Conservation (phyloP, 2,888 invertebrate genomes). For the Atethmia centrago region DNA sequence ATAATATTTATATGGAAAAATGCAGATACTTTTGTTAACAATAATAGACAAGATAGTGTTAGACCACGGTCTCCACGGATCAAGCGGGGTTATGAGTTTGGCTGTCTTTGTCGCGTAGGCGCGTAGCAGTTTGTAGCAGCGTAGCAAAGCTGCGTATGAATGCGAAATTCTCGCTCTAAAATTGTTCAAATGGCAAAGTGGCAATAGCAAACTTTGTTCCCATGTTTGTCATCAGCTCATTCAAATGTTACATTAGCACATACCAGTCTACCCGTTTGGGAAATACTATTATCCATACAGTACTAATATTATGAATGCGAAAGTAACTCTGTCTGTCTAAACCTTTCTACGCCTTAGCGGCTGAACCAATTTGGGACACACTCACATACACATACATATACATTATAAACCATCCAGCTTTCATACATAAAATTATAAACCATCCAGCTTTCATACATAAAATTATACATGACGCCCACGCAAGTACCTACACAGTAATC, state of each 20-base stretch:
- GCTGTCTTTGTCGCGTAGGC: neutral
- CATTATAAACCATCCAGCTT: neutral
- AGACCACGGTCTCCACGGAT: too few species aligned
- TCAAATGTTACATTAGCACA: neutral
- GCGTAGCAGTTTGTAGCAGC: neutral
- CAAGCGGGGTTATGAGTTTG: neutral
- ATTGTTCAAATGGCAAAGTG: neutral
- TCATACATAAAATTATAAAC: neutral
- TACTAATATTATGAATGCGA: neutral
- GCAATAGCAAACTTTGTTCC: too few species aligned
- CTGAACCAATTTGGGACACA: neutral
- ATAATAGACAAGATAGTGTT: neutral
- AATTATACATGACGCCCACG: neutral
- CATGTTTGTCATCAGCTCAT: too few species aligned
- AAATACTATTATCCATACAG: neutral
- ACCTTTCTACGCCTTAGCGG: neutral
- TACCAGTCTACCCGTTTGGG: too few species aligned
- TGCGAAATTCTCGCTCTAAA: neutral
- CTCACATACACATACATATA: too few species aligned
- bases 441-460: neutral
- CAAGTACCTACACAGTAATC: neutral
- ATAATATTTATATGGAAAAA: neutral
- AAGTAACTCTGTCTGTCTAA: too few species aligned
- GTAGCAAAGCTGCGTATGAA: neutral
- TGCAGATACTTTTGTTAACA: neutral